These are phyloP conservation scores for Deilephila elpenor DNA, from an alignment of 2,888 invertebrate genomes.

Conservation along the genomic window DNA sequence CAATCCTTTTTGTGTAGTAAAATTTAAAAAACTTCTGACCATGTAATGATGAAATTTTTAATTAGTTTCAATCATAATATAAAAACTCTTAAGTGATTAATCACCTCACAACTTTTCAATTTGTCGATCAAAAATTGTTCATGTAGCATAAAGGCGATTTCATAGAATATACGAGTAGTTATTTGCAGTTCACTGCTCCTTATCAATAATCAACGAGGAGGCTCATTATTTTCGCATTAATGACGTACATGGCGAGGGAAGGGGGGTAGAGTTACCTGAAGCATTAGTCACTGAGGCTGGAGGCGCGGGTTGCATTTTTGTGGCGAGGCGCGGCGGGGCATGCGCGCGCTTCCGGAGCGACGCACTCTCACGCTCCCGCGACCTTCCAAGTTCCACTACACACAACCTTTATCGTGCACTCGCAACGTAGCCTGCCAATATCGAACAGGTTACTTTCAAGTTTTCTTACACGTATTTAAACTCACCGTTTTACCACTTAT, in stretches of 20 bases:
- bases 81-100: no score
- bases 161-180: no score
- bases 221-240: neutral
- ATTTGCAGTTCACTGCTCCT: neutral
- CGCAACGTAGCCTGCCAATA: neutral
- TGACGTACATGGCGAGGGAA: neutral
- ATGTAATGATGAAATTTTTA: no score
- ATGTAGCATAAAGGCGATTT: no score
- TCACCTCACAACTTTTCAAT: no score
- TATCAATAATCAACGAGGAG: neutral
- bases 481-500: no score
- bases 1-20: no score
- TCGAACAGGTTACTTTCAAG: no score
- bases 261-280: neutral
- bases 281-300: neutral
- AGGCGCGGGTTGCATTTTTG: neutral
- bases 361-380: slow-evolving; percentile 39
- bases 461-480: no score
- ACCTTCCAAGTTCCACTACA: slow-evolving; percentile 1
- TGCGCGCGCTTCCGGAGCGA: slow-evolving; percentile 44
- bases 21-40: no score
- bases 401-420: neutral
- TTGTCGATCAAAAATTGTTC: no score
- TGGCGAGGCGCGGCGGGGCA: slow-evolving; percentile 33
- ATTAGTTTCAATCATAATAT: no score